Percentiles rank a stretch among this genome's conserved stretches.
phyloP scores from a whole-genome alignment of 1,140 invertebrate genomes.

The Pseudomyrmex concolor region DNA sequence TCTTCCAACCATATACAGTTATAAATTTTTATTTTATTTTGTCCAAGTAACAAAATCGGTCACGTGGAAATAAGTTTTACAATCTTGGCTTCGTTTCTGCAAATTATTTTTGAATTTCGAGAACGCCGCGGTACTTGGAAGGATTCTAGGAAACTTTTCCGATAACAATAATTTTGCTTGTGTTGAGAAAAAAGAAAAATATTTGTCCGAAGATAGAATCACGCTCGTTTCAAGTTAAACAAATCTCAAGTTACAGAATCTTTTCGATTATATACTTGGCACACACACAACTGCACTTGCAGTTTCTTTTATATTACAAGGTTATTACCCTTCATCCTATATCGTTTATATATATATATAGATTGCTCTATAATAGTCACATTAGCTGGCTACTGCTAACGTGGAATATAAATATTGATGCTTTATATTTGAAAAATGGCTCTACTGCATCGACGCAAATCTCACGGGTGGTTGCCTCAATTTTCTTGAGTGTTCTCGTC shows the following conservation, averaged over 20 bases:
- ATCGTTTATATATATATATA: neutral
- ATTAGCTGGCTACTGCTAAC: conserved; percentile 11
- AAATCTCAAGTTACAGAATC: neutral
- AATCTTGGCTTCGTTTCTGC: conserved; percentile 23
- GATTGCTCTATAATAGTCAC: conserved; percentile 10
- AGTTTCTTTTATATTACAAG: too few species aligned
- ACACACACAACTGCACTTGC: neutral
- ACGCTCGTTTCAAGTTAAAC: neutral
- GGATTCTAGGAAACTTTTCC: conserved; percentile 20
- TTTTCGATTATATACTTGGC: neutral
- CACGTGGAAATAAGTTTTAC: conserved; percentile 22
- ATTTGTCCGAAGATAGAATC: neutral
- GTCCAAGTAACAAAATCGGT: neutral
- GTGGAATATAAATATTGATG: conserved; percentile 51
- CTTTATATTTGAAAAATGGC: conserved; percentile 48
- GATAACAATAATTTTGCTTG: conserved; percentile 34
- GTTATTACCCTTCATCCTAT: too few species aligned
- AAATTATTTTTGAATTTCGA: conserved; percentile 50
- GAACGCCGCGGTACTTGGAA: neutral
- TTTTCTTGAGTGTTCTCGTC: conserved; percentile 54
- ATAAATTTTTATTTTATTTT: conserved; percentile 35
- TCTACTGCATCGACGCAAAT: conserved; percentile 60
- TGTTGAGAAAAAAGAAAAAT: neutral
- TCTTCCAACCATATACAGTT: conserved; percentile 1
- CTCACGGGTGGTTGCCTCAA: conserved; percentile 62